These are phyloP conservation scores for Torymus texanus DNA, from an alignment of 2,888 invertebrate genomes.

Conservation along the genomic window DNA sequence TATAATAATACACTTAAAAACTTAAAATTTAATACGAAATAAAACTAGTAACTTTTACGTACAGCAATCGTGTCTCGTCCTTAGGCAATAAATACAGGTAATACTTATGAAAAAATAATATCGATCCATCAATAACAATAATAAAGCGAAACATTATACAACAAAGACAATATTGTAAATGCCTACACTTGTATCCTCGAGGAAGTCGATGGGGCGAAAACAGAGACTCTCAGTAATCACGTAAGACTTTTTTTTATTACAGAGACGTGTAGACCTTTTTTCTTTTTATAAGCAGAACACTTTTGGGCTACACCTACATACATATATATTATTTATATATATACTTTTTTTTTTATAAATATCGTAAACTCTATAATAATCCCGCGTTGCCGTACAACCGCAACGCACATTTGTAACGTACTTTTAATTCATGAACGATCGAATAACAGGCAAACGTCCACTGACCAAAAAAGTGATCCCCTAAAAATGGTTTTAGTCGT, in stretches of 20 bases:
- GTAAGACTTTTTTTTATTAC: slow-evolving; percentile 51
- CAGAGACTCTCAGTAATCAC: slow-evolving; percentile 29
- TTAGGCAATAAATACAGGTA: slow-evolving; percentile 42
- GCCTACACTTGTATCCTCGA: slow-evolving; percentile 10
- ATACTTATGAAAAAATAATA: slow-evolving; percentile 49
- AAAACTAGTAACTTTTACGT: slow-evolving; percentile 21
- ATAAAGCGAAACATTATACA: slow-evolving; percentile 50
- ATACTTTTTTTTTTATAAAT: slow-evolving; percentile 65
- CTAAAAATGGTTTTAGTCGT: slow-evolving; percentile 57
- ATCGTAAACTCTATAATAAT: slow-evolving; percentile 70
- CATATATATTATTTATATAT: slow-evolving; percentile 63
- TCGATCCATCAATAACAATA: slow-evolving; percentile 40
- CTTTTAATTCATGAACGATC: slow-evolving; percentile 60
- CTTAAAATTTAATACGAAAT: slow-evolving; percentile 39
- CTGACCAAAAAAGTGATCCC: slow-evolving; percentile 66
- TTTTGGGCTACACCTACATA: slow-evolving; percentile 68
- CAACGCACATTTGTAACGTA: slow-evolving; percentile 63
- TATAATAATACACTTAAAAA: slow-evolving; percentile 30
- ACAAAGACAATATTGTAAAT: slow-evolving; percentile 23
- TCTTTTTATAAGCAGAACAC: slow-evolving; percentile 67
- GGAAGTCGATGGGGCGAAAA: slow-evolving; percentile 30
- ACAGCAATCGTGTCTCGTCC: slow-evolving; percentile 11
- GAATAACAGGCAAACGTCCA: slow-evolving; percentile 68
- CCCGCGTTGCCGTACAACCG: slow-evolving; percentile 62
- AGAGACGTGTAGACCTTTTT: slow-evolving; percentile 67